phyloP scores from a whole-genome alignment of 1,140 invertebrate genomes.

The Leptinotarsa lineolata region DNA sequence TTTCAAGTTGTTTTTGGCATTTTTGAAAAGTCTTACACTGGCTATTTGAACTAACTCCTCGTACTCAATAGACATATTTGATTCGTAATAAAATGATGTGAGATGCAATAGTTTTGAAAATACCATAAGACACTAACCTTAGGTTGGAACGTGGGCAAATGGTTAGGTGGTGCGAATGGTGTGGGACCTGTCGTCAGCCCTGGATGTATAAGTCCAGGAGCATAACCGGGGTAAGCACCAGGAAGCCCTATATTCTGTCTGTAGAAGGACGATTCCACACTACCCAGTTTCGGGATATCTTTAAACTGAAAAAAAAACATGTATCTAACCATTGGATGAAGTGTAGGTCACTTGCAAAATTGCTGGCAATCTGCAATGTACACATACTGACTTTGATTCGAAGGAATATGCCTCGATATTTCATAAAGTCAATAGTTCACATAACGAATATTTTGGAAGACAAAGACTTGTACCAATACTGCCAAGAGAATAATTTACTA shows the following conservation, averaged over 20 bases:
- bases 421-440: neutral
- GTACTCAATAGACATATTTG: neutral
- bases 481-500: neutral
- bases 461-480: neutral
- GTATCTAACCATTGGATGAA: neutral
- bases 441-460: neutral
- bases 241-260: slow-evolving; percentile 71
- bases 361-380: slow-evolving; percentile 39
- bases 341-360: slow-evolving; percentile 38
- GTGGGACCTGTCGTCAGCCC: slow-evolving; percentile 69
- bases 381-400: neutral
- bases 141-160: slow-evolving; percentile 81
- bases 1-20: too few relatives aligned
- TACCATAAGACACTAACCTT: slow-evolving; percentile 70
- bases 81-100: slow-evolving; percentile 11
- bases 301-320: slow-evolving; percentile 70
- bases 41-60: too few relatives aligned
- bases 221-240: slow-evolving; percentile 77
- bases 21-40: too few relatives aligned
- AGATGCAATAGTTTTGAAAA: slow-evolving; percentile 11
- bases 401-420: neutral
- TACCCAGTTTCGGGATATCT: slow-evolving; percentile 82
- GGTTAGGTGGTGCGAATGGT: slow-evolving; percentile 79
- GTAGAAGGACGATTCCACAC: slow-evolving; percentile 80
- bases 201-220: slow-evolving; percentile 78